A percentile compares a stretch with the other conserved stretches of the same genome.
Conservation (phyloP, 30 jellyfish, hydroid and myxozoan species). For the Cassiopea xamachana region DNA sequence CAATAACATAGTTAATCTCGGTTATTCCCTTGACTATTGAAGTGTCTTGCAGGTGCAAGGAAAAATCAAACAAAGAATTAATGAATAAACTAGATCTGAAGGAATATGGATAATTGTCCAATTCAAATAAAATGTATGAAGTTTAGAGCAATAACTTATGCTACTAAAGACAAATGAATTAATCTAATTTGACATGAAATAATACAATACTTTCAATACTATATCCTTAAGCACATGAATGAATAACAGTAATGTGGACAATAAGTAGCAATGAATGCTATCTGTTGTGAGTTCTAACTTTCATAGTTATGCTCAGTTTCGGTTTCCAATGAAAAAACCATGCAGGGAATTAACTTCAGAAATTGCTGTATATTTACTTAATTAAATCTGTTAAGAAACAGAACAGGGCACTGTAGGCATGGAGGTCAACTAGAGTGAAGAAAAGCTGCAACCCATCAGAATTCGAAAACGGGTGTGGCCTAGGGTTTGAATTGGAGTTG, state of each 20-base stretch:
- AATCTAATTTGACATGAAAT: not conserved
- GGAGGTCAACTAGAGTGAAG: too few relatives aligned
- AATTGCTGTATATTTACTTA: not conserved
- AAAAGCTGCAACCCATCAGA: too few relatives aligned
- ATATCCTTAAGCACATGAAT: not conserved
- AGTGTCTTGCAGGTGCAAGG: too few relatives aligned
- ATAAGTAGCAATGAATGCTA: not conserved
- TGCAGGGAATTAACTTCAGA: not conserved
- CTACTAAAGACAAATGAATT: not conserved
- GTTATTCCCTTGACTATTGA: too few relatives aligned
- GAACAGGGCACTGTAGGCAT: not conserved
- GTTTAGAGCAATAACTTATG: too few relatives aligned
- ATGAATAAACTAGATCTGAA: too few relatives aligned
- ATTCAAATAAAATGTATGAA: too few relatives aligned
- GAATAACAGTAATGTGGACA: not conserved
- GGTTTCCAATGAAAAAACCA: not conserved
- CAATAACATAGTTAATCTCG: too few relatives aligned
- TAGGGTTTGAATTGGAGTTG: too few relatives aligned
- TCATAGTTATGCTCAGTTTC: not conserved
- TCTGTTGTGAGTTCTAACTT: not conserved
- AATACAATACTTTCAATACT: not conserved
- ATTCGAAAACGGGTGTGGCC: too few relatives aligned
- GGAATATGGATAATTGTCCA: too few relatives aligned
- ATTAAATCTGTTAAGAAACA: not conserved
- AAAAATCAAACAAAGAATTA: too few relatives aligned